Conservation (phyloP, 2,797 vertebrate genomes). For the Onychomys arenicola region DNA sequence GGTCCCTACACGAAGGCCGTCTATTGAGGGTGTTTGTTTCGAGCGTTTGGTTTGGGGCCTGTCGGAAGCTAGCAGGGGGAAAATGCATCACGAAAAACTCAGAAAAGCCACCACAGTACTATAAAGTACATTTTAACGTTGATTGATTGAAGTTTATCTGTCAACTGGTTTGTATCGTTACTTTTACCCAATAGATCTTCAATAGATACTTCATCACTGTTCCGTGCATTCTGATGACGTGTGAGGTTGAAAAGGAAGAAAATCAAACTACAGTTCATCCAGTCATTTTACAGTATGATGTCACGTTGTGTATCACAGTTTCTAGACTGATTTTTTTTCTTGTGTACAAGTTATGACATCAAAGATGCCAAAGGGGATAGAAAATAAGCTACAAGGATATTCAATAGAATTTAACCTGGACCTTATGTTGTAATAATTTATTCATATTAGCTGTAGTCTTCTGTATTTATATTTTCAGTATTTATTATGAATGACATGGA, state of each 20-base stretch:
- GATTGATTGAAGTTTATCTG: conserved; percentile 72
- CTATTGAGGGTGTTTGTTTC: conserved; percentile 45
- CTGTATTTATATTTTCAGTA: conserved; percentile 94
- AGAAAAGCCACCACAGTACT: conserved; percentile 54
- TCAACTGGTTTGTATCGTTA: conserved; percentile 49
- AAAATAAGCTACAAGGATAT: conserved; percentile 89
- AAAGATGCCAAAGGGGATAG: conserved; percentile 90
- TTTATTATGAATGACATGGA: conserved; percentile 98
- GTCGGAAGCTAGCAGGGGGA: neutral
- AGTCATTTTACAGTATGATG: conserved; percentile 76
- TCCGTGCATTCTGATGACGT: conserved; percentile 77
- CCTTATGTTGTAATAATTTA: conserved; percentile 90
- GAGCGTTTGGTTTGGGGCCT: neutral
- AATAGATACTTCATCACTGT: conserved; percentile 77
- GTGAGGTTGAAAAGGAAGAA: conserved; percentile 78
- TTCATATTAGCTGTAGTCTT: conserved; percentile 90
- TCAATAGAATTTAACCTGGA: conserved; percentile 88
- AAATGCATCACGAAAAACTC: conserved; percentile 57
- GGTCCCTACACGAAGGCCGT: conserved; percentile 73
- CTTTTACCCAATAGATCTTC: conserved; percentile 69
- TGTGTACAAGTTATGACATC: conserved; percentile 86
- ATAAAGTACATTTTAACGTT: conserved; percentile 55
- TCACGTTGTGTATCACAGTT: conserved; percentile 79
- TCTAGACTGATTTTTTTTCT: conserved; percentile 81
- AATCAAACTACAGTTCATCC: conserved; percentile 67